Evolutionary conservation across 2,888 invertebrate species (phyloP).

Genomic region (Chelonus formosanus): DNA sequence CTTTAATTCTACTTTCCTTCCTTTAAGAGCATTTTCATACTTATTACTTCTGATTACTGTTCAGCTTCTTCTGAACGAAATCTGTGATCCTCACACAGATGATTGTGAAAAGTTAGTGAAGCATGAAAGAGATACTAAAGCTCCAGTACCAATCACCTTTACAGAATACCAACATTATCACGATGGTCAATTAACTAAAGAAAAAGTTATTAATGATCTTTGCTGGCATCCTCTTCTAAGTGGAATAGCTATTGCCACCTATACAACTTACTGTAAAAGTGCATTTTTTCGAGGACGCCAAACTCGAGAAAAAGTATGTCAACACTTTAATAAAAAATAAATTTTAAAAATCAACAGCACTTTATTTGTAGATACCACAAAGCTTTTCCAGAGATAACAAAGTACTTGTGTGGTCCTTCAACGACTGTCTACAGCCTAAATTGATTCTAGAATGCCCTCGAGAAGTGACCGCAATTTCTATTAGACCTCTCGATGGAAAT

Average conservation of each 20-base stretch:
- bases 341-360: conserved; percentile 13
- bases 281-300: conserved; percentile 46
- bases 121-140: conserved; percentile 53
- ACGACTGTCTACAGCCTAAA: conserved; percentile 75
- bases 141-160: conserved; percentile 48
- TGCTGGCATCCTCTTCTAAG: conserved; percentile 78
- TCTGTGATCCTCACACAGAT: conserved; percentile 71
- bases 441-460: conserved; percentile 74
- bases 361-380: conserved; percentile 43
- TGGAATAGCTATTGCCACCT: conserved; percentile 75
- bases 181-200: conserved; percentile 66
- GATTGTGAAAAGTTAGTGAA: conserved; percentile 70
- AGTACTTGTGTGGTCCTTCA: conserved; percentile 79
- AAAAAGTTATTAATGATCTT: conserved; percentile 73
- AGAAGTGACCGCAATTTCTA: conserved; percentile 73
- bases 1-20: conserved; percentile 1
- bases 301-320: conserved; percentile 39
- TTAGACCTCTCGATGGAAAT: conserved; percentile 76
- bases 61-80: conserved; percentile 47
- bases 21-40: conserved; percentile 5
- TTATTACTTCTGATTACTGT: not conserved
- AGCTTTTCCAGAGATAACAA: conserved; percentile 73
- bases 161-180: conserved; percentile 55
- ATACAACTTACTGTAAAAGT: conserved; percentile 67
- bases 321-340: not conserved